A percentile compares a stretch with the other conserved stretches of the same genome.
phyloP scores from a whole-genome alignment of 2,888 invertebrate genomes.

The Drosophila atripex region DNA sequence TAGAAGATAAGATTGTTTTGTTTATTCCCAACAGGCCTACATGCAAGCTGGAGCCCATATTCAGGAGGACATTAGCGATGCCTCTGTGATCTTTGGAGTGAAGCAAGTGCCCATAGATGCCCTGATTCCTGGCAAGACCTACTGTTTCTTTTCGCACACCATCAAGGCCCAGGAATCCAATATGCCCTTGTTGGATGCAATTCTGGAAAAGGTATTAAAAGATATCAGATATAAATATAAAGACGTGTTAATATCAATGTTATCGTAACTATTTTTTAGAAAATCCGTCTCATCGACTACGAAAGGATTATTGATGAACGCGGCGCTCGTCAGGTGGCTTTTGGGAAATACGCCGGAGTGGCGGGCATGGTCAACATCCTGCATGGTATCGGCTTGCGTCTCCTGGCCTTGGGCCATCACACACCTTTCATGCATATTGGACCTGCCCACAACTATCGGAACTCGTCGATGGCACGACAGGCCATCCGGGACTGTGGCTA shows the following conservation, averaged over 20 bases:
- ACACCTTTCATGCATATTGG: conserved; percentile 99
- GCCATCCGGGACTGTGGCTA: conserved; percentile 99
- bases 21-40: conserved; percentile 87
- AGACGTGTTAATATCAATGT: background rate
- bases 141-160: conserved; percentile 99
- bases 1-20: background rate
- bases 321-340: conserved; percentile 97
- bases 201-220: conserved; percentile 93
- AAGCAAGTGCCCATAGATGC: conserved; percentile 93
- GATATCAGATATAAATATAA: conserved; percentile 69
- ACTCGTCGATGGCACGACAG: conserved; percentile 98
- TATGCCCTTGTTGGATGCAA: conserved; percentile 98
- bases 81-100: conserved; percentile 98
- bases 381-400: conserved; percentile 96
- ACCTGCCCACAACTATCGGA: conserved; percentile 99
- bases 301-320: conserved; percentile 96
- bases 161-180: conserved; percentile 99
- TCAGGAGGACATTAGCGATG: conserved; percentile 98
- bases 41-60: conserved; percentile 95
- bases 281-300: conserved; percentile 98
- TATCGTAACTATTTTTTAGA: conserved; percentile 79
- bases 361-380: conserved; percentile 99
- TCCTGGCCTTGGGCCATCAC: conserved; percentile 97
- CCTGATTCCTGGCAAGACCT: conserved; percentile 97
- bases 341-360: conserved; percentile 99